A percentile compares a stretch with the other conserved stretches of the same genome.
Evolutionary conservation across 2,888 invertebrate genomes (phyloP).

Genomic region (Fragum whitleyi): DNA sequence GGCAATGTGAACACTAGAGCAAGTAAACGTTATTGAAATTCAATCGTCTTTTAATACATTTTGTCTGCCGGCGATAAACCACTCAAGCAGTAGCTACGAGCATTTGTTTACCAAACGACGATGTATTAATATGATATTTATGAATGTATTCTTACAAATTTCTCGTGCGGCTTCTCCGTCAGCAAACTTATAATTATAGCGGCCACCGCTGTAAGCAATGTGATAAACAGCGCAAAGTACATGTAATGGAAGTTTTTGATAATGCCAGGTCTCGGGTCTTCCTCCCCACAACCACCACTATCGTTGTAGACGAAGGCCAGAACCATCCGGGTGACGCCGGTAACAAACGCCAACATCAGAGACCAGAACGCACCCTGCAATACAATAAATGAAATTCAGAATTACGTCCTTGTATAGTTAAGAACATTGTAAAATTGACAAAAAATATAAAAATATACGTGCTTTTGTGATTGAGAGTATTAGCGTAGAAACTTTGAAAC

Average conservation of each 20-base stretch:
- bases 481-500: no score
- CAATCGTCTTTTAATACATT: no score
- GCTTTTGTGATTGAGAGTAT: no score
- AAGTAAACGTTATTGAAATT: no score
- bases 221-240: conserved; percentile 86
- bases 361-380: conserved; percentile 86
- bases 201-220: conserved; percentile 84
- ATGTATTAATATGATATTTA: no score
- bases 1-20: conserved; percentile 86
- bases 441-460: no score
- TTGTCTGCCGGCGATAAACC: no score
- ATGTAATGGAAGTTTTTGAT: conserved; percentile 84
- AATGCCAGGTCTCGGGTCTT: conserved; percentile 71
- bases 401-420: no score
- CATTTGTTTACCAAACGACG: no score
- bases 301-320: conserved; percentile 84
- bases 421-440: no score
- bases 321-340: conserved; percentile 85
- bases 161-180: conserved; percentile 85
- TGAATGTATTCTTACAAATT: conserved; percentile 77
- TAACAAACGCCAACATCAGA: conserved; percentile 85
- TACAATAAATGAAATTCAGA: not conserved
- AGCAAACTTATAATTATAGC: conserved; percentile 85
- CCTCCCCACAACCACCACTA: conserved; percentile 64
- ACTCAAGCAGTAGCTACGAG: no score